These are phyloP conservation scores for Andinoacara biseriatus DNA, from an alignment of 2,113 vertebrate species.

Conservation along the genomic window DNA sequence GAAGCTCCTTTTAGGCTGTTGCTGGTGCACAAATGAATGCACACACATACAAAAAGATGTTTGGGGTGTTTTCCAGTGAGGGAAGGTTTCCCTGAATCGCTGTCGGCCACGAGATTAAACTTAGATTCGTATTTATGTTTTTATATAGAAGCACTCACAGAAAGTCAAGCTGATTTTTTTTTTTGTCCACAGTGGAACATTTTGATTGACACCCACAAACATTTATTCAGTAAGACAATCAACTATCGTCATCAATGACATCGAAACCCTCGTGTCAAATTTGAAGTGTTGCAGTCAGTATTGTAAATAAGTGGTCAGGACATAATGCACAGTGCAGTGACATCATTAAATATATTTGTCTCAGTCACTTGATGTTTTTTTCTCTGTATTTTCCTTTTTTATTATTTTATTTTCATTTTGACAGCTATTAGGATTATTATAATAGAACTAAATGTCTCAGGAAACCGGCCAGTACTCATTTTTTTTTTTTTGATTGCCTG, in stretches of 20 bases:
- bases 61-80: background rate
- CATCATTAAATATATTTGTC: constrained; percentile 9
- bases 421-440: constrained; percentile 48
- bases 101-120: constrained; percentile 28
- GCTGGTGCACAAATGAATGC: background rate
- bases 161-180: background rate
- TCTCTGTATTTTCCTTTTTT: background rate
- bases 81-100: constrained; percentile 7
- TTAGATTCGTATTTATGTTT: background rate
- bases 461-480: constrained; percentile 61
- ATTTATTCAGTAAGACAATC: constrained; percentile 60
- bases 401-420: constrained; percentile 21
- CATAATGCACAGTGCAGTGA: background rate
- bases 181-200: background rate
- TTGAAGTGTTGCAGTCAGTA: background rate
- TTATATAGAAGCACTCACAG: background rate
- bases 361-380: constrained; percentile 14
- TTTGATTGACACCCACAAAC: background rate
- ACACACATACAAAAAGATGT: background rate
- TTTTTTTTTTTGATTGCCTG: constrained; percentile 55
- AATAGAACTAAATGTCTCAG: constrained; percentile 66
- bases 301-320: constrained; percentile 24
- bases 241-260: background rate
- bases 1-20: constrained; percentile 11
- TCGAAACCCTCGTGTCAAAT: background rate